Evolutionary conservation across 2,113 vertebrate species (phyloP).

Genomic region (Tachycineta bicolor): DNA sequence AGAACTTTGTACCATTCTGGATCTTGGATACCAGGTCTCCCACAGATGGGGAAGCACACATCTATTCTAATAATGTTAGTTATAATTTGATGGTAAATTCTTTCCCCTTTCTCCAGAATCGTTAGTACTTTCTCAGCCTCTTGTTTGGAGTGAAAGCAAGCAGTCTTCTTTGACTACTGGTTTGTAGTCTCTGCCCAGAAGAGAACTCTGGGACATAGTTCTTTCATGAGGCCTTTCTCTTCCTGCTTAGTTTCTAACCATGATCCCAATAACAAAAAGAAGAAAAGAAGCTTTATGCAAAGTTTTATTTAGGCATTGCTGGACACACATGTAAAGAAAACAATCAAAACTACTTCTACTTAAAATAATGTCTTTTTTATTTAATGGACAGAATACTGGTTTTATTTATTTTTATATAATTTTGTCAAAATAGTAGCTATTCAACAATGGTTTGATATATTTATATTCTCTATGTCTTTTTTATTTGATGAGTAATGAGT

Average conservation of each 20-base stretch:
- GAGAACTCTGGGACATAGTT: neutral
- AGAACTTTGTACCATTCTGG: neutral
- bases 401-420: neutral
- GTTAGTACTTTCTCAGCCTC: neutral
- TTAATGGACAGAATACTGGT: neutral
- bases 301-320: neutral
- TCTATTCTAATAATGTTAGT: neutral
- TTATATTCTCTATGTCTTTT: neutral
- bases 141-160: neutral
- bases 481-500: neutral
- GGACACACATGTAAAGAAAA: neutral
- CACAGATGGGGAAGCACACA: neutral
- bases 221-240: neutral
- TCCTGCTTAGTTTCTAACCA: neutral
- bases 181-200: neutral
- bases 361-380: neutral
- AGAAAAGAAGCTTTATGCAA: neutral
- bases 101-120: neutral
- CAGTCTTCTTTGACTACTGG: neutral
- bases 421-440: neutral
- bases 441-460: neutral
- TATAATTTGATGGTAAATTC: neutral
- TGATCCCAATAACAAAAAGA: neutral
- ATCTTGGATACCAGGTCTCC: neutral
- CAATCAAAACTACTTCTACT: neutral